Conservation (phyloP, 2,113 vertebrate genomes). For the Psittacus erithacus region DNA sequence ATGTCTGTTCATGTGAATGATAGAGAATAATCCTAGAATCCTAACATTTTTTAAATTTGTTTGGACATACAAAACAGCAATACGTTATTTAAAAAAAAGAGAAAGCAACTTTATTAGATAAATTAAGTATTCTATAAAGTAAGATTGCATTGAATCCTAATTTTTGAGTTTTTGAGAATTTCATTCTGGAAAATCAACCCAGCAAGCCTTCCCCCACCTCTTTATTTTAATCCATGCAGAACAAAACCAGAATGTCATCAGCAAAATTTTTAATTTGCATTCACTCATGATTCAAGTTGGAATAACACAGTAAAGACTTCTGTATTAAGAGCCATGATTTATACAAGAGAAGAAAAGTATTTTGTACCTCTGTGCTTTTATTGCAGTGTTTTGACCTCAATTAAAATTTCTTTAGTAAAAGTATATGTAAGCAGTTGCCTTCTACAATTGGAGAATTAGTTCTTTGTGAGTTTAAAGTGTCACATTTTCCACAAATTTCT, state of each 20-base stretch:
- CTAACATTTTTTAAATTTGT: background rate
- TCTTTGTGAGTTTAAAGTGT: background rate
- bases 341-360: background rate
- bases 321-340: background rate
- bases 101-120: background rate
- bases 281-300: background rate
- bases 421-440: background rate
- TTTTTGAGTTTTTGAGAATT: background rate
- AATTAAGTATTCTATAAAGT: background rate
- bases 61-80: background rate
- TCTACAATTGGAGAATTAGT: background rate
- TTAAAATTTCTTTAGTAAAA: background rate
- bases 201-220: no score
- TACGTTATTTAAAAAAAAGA: background rate
- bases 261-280: background rate
- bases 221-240: background rate
- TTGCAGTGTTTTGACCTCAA: background rate
- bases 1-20: background rate
- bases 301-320: background rate
- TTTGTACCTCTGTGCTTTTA: background rate
- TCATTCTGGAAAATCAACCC: background rate
- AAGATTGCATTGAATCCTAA: background rate
- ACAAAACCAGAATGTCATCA: background rate
- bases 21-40: background rate
- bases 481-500: background rate